These are phyloP conservation scores for Pachycephala philippinensis DNA, from an alignment of 2,113 vertebrate genomes.

Conservation along the genomic window DNA sequence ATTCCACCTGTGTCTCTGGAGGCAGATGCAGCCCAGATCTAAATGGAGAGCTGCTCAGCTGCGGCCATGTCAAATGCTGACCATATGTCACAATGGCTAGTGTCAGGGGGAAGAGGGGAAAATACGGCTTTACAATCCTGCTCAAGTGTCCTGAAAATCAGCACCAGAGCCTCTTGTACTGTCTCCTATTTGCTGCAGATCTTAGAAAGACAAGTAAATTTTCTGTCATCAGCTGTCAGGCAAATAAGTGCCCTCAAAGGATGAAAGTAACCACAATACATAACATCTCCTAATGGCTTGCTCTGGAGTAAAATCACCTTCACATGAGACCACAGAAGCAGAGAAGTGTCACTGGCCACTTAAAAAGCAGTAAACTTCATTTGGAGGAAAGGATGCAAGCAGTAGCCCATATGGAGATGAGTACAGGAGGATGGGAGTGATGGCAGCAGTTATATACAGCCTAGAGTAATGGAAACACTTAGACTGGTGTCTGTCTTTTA, in stretches of 20 bases:
- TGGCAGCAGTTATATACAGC: neutral
- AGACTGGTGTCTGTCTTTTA: neutral
- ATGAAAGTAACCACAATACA: neutral
- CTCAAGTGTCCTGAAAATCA: neutral
- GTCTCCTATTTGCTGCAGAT: neutral
- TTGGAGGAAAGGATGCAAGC: neutral
- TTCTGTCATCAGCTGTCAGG: neutral
- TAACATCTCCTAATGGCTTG: neutral
- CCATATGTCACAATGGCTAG: conserved; percentile 25
- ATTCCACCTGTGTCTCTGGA: conserved; percentile 59
- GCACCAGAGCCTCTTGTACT: neutral
- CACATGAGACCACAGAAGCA: neutral
- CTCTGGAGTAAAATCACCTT: neutral
- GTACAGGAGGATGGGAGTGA: neutral
- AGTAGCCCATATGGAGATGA: rapidly evolving
- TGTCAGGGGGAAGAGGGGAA: neutral
- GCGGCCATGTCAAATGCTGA: neutral
- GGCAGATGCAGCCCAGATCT: conserved; percentile 21
- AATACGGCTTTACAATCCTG: neutral
- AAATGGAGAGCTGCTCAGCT: conserved; percentile 23
- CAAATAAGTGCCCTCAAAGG: neutral
- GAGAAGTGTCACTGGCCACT: neutral
- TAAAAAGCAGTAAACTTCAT: neutral
- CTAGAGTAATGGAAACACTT: neutral
- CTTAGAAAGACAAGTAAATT: neutral